Evolutionary conservation across 2,113 vertebrate genomes (phyloP).

Genomic region (Lathamus discolor): DNA sequence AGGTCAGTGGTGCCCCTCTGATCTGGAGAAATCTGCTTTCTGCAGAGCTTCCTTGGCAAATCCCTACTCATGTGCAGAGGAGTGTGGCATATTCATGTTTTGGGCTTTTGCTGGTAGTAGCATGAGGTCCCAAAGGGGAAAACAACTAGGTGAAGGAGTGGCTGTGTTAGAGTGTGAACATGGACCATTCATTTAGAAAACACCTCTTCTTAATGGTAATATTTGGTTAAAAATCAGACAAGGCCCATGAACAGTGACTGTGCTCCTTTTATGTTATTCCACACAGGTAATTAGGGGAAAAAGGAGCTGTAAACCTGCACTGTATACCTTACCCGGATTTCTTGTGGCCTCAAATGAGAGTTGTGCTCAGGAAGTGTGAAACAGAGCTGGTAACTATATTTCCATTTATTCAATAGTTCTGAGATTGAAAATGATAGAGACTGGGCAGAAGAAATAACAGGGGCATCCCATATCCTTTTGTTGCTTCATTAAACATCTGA

Average conservation of each 20-base stretch:
- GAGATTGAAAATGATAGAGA: not conserved
- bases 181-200: not conserved
- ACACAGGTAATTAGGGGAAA: not conserved
- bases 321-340: not conserved
- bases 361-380: not conserved
- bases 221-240: not conserved
- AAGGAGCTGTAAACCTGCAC: not conserved
- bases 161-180: not conserved
- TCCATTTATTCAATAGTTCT: conserved; percentile 10
- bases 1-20: not conserved
- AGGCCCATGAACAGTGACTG: not conserved
- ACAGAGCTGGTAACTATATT: not conserved
- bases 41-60: not conserved
- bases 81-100: not conserved
- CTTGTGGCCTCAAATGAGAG: not conserved
- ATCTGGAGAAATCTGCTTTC: conserved; percentile 4
- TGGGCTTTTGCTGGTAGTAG: not conserved
- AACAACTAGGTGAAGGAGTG: not conserved
- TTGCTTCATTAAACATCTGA: conserved; percentile 54
- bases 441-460: conserved; percentile 6
- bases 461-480: not conserved
- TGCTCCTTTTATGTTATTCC: not conserved
- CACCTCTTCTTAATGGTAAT: not conserved
- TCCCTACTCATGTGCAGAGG: not conserved
- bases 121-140: not conserved